phyloP scores from a whole-genome alignment of 23 tunicate species.

The Ciona savignyi region DNA sequence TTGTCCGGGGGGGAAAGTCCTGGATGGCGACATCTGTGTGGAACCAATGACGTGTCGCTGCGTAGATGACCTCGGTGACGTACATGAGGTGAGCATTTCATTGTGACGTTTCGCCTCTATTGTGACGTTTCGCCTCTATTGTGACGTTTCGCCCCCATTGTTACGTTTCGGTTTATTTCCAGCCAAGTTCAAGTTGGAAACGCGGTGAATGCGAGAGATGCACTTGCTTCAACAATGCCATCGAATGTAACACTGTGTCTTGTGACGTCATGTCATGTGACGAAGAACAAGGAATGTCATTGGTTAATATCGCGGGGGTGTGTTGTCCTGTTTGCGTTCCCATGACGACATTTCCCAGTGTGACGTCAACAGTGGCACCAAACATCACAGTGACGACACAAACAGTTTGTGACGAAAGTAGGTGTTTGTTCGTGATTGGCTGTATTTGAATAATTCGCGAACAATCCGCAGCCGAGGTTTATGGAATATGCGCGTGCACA shows the following conservation, averaged over 20 bases:
- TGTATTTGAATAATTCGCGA: no score
- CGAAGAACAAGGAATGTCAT: slow-evolving; percentile 28
- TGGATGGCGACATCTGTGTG: slow-evolving; percentile 59
- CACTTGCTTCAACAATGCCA: slow-evolving; percentile 76
- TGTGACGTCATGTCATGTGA: slow-evolving; percentile 43
- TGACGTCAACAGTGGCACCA: not conserved
- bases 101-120: no score
- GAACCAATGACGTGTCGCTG: slow-evolving; percentile 86
- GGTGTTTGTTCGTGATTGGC: no score
- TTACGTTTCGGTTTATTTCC: not conserved
- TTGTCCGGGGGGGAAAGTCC: slow-evolving; percentile 69
- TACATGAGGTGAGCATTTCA: slow-evolving; percentile 38
- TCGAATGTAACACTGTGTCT: slow-evolving; percentile 23
- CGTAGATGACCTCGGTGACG: slow-evolving; percentile 38
- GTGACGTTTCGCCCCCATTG: no score
- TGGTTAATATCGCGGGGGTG: slow-evolving; percentile 41
- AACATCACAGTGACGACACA: slow-evolving; percentile 7
- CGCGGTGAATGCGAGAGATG: slow-evolving; percentile 57
- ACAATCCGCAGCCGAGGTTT: slow-evolving; percentile 75
- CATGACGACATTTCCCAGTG: slow-evolving; percentile 45
- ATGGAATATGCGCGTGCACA: slow-evolving; percentile 56
- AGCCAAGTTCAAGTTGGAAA: slow-evolving; percentile 71
- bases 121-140: no score
- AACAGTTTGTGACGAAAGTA: slow-evolving; percentile 36
- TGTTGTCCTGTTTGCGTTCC: slow-evolving; percentile 87